A percentile compares a stretch with the other conserved stretches of the same genome.
Conservation (phyloP, 2,888 invertebrate species). For the Cosmia trapezina region DNA sequence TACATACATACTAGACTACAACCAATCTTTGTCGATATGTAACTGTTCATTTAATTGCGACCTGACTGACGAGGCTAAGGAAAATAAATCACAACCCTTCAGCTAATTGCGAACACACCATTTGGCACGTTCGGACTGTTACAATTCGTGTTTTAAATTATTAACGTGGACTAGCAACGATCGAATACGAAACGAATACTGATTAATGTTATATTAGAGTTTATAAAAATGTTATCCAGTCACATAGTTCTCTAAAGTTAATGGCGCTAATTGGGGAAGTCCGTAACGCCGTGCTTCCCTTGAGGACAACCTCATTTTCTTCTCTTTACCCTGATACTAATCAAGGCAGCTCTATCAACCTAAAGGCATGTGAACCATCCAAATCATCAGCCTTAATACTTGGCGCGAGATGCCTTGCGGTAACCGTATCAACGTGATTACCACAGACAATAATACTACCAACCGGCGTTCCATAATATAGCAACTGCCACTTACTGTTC, state of each 20-base stretch:
- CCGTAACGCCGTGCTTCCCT: not conserved
- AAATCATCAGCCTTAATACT: constrained; percentile 10
- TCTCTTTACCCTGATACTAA: constrained; percentile 26
- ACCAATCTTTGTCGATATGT: constrained; percentile 81
- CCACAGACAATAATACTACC: not conserved
- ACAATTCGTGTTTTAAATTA: constrained; percentile 60
- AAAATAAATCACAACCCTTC: constrained; percentile 82
- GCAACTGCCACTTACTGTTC: not conserved
- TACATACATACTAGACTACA: constrained; percentile 73
- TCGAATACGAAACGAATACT: constrained; percentile 66
- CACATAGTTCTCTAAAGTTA: constrained; percentile 57
- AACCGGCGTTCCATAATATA: not conserved
- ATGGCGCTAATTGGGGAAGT: constrained; percentile 33
- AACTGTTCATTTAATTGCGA: constrained; percentile 71
- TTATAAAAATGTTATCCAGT: constrained; percentile 65
- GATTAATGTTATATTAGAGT: constrained; percentile 47
- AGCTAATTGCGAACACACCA: constrained; percentile 60
- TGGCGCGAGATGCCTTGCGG: not conserved
- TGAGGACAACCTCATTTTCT: constrained; percentile 4
- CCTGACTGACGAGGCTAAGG: constrained; percentile 64
- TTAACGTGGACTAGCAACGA: constrained; percentile 65
- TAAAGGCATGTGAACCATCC: constrained; percentile 5
- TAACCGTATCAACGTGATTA: not conserved
- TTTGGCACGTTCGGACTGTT: constrained; percentile 72
- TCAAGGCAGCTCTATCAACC: constrained; percentile 27